These are phyloP conservation scores for Antheraea mylitta DNA, from an alignment of 1,140 invertebrate species.

Conservation along the genomic window DNA sequence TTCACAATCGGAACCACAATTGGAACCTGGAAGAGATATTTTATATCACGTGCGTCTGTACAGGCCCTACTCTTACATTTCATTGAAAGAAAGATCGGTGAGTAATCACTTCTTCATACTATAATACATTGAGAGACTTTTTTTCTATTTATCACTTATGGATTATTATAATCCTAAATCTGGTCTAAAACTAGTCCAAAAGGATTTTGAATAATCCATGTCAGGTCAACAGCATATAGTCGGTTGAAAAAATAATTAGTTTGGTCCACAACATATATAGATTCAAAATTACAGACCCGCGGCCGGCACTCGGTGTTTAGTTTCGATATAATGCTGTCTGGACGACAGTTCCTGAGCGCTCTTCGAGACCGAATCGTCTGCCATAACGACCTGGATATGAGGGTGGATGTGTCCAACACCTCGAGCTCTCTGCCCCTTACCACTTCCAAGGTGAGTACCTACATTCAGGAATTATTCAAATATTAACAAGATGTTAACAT, in stretches of 20 bases:
- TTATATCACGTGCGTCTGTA: slow-evolving; percentile 54
- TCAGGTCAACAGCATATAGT: too few relatives aligned
- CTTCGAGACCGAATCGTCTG: slow-evolving; percentile 85
- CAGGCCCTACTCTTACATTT: slow-evolving; percentile 39
- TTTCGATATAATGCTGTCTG: slow-evolving; percentile 81
- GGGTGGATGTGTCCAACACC: slow-evolving; percentile 82
- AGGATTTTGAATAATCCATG: too few relatives aligned
- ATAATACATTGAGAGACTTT: too few relatives aligned
- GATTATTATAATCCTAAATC: too few relatives aligned
- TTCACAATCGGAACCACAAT: neutral
- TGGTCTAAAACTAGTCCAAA: too few relatives aligned
- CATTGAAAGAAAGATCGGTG: slow-evolving; percentile 37
- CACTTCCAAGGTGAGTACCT: slow-evolving; percentile 72
- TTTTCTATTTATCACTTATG: neutral
- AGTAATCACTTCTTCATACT: slow-evolving; percentile 15
- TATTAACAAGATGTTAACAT: too few relatives aligned
- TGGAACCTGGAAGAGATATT: slow-evolving; percentile 56
- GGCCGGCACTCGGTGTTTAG: slow-evolving; percentile 69
- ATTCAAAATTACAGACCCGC: slow-evolving; percentile 25
- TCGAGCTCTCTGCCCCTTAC: slow-evolving; percentile 63
- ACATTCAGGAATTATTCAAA: too few relatives aligned
- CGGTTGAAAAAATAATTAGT: too few relatives aligned
- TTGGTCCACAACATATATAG: too few relatives aligned
- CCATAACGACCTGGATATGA: slow-evolving; percentile 81
- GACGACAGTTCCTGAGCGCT: slow-evolving; percentile 81